A percentile compares a stretch with the other conserved stretches of the same genome.
Conservation (phyloP, 2,113 vertebrate species). For the Morone chrysops region DNA sequence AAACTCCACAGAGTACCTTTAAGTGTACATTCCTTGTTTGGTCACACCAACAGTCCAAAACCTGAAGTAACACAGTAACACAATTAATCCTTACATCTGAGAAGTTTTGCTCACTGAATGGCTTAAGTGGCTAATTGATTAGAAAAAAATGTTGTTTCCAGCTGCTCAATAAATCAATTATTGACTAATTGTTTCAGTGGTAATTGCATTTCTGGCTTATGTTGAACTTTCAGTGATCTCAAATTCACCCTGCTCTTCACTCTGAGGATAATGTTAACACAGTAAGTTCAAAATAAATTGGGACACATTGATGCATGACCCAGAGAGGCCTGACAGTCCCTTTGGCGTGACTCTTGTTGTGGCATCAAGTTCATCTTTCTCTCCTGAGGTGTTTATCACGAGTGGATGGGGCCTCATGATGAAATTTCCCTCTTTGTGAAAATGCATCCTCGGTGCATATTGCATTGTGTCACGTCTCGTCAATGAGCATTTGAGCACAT, state of each 20-base stretch:
- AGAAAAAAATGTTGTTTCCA: not conserved
- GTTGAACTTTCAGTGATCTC: not conserved
- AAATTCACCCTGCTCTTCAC: not conserved
- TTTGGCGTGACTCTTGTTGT: conserved; percentile 8
- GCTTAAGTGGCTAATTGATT: not conserved
- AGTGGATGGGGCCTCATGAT: conserved; percentile 32
- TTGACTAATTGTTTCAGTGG: not conserved
- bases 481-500: conserved; percentile 73
- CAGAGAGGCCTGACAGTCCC: conserved; percentile 1
- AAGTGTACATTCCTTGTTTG: not conserved
- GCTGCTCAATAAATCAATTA: not conserved
- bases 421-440: conserved; percentile 54
- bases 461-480: conserved; percentile 66
- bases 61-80: not conserved
- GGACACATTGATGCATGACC: not conserved
- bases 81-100: not conserved
- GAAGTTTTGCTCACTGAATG: not conserved
- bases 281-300: conserved; percentile 8
- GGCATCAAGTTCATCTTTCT: conserved; percentile 36
- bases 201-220: not conserved
- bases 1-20: not conserved
- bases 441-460: conserved; percentile 55
- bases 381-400: conserved; percentile 49
- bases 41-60: not conserved
- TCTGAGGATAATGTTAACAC: not conserved